Percentiles rank a stretch among this genome's conserved stretches.
phyloP scores from a whole-genome alignment of 1,140 invertebrate genomes.

The Drosophila bipectinata region DNA sequence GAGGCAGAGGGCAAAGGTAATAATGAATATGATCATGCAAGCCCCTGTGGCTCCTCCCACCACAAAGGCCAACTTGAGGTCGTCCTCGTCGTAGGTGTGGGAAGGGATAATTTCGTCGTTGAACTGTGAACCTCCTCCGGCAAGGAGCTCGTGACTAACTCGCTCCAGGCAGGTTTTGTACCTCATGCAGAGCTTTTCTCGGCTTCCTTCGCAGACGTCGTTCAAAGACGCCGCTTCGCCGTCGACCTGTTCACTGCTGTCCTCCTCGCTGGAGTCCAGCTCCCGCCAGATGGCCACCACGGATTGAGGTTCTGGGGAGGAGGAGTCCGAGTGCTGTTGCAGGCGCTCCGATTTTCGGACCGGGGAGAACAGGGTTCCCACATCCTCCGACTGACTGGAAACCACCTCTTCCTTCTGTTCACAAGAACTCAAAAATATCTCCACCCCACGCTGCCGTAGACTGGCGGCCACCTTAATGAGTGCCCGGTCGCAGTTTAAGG shows the following conservation, averaged over 20 bases:
- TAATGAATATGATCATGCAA: constrained; percentile 75
- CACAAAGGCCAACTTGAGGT: constrained; percentile 69
- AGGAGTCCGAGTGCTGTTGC: constrained; percentile 27
- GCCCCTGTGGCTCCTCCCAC: constrained; percentile 71
- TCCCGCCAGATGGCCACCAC: constrained; percentile 60
- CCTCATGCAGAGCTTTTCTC: constrained; percentile 60
- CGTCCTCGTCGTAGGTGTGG: constrained; percentile 66
- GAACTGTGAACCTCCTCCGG: constrained; percentile 26
- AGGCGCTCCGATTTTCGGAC: constrained; percentile 50
- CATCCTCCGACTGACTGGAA: constrained; percentile 5
- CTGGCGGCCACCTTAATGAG: constrained; percentile 51
- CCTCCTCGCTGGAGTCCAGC: constrained; percentile 54
- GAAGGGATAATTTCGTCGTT: constrained; percentile 34
- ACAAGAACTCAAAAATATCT: constrained; percentile 58
- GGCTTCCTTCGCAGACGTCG: constrained; percentile 64
- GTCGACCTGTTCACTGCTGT: constrained; percentile 8
- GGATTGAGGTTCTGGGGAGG: constrained; percentile 43
- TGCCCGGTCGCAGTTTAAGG: constrained; percentile 67
- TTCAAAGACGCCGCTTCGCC: constrained; percentile 43
- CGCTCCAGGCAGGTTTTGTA: constrained; percentile 70
- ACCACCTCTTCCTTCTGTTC: constrained; percentile 19
- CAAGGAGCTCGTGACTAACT: constrained; percentile 59
- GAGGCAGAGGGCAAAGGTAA: constrained; percentile 66
- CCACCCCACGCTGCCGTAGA: constrained; percentile 56
- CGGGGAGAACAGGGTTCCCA: background rate